Evolutionary conservation across 2,888 invertebrate genomes (phyloP), one percentile per base, ranked within the genome.

Genomic region (Acheta domesticus): DNA sequence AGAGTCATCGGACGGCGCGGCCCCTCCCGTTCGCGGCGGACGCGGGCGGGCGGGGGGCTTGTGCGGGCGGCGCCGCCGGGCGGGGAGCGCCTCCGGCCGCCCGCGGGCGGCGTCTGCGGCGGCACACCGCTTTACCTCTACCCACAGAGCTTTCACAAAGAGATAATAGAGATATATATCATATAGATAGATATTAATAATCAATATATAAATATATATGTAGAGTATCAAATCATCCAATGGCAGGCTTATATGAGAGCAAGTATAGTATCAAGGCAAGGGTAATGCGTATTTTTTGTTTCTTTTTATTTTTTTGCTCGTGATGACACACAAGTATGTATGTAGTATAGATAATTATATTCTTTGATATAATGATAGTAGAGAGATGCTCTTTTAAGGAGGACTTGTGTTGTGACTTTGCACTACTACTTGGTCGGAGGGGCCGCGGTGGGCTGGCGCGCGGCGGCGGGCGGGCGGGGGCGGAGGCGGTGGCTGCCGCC

Each of bases 11-110:
- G 12, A 16, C 78, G 74, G 48, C 79, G 74, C 82, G 80, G 50
- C 79, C 80, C 77, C 50, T 74, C 80, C 80, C 78, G 49, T 12
- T 20, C 20, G 76, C 75, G 74, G 62, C 76, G 73, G 16, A 77
- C 80, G 80, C 77, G 73, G 75, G 49, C 23, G 75, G 48, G 75
- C 16, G 20, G 75, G 48, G 48, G n/a, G 20, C 75, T 36, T 75
- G 75, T 21, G 20, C 48, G 75, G 75, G 23, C 23, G 75, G n/a
- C 16, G 23, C 36, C 62, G 62, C 16, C 62, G 62, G n/a, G 62
- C 62, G 62, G 62, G 62, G 62, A 62, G 62, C 16, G 1, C 62
- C 62, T 14, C 62, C 62, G 62, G n/a, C 62, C n/a, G 62, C 8
- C 62, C 62, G 62, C 62, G 62, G 12, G 62, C 62, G 62, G 16